Conservation (phyloP, 2,888 invertebrate species). For the Merodon equestris region DNA sequence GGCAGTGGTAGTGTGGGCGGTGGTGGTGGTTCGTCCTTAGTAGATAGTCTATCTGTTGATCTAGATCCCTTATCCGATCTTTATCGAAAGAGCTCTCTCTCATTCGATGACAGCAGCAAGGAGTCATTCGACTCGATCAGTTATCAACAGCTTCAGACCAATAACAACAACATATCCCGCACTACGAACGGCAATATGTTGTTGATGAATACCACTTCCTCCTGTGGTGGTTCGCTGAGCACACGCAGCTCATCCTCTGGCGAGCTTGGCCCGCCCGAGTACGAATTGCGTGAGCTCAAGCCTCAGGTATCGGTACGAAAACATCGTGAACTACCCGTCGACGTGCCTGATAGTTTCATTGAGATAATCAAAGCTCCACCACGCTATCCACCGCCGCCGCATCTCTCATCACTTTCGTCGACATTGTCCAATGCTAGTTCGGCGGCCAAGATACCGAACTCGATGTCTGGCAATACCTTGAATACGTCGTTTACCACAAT, state of each 20-base stretch:
- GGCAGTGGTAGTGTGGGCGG: slow-evolving; percentile 58
- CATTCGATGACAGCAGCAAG: slow-evolving; percentile 76
- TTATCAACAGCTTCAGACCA: slow-evolving; percentile 74
- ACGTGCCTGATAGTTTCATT: slow-evolving; percentile 93
- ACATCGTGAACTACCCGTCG: slow-evolving; percentile 87
- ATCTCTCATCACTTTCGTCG: slow-evolving; percentile 75
- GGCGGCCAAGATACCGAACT: slow-evolving; percentile 71
- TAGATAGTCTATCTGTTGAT: slow-evolving; percentile 69
- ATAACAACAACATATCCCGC: slow-evolving; percentile 58
- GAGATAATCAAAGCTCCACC: slow-evolving; percentile 88
- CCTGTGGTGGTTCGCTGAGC: slow-evolving; percentile 72
- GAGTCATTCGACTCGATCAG: slow-evolving; percentile 78
- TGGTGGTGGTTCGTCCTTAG: slow-evolving; percentile 19
- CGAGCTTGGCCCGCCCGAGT: slow-evolving; percentile 75
- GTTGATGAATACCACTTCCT: slow-evolving; percentile 61
- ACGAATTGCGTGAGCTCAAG: slow-evolving; percentile 73
- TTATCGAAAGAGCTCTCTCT: slow-evolving; percentile 74
- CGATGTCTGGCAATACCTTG: slow-evolving; percentile 43
- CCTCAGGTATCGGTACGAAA: slow-evolving; percentile 69
- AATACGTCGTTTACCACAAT: slow-evolving; percentile 54
- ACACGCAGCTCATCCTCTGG: slow-evolving; percentile 73
- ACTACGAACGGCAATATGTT: slow-evolving; percentile 56
- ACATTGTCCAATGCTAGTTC: slow-evolving; percentile 75
- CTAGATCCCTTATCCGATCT: slow-evolving; percentile 73
- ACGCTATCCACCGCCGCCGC: slow-evolving; percentile 82